Percentiles rank a stretch among this genome's conserved stretches.
These are phyloP conservation scores for Heliconius eleuchia DNA, from an alignment of 1,140 invertebrate species.

Conservation along the genomic window DNA sequence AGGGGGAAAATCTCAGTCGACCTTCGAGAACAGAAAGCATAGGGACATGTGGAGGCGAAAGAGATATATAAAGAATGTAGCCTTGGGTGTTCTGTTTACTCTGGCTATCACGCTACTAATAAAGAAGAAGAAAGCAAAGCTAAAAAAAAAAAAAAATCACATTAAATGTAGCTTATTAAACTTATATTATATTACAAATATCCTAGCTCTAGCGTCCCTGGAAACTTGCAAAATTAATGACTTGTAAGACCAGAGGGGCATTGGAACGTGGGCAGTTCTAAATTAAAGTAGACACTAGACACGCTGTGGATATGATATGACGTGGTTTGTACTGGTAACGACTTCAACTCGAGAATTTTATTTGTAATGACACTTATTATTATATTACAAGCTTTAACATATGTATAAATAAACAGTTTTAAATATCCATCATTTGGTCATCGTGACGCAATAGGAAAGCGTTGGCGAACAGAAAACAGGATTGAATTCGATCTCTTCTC, in stretches of 20 bases:
- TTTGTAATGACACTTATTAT: neutral
- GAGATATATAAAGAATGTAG: too few relatives aligned
- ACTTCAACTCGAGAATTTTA: neutral
- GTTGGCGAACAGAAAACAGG: too few relatives aligned
- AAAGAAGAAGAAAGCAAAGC: too few relatives aligned
- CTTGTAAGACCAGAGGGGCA: neutral
- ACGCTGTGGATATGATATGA: neutral
- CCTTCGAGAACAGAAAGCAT: too few relatives aligned
- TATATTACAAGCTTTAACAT: neutral
- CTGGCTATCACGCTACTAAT: too few relatives aligned
- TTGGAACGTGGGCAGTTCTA: neutral
- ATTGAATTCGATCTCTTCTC: too few relatives aligned
- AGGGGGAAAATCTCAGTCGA: too few relatives aligned
- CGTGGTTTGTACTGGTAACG: neutral
- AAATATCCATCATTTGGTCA: too few relatives aligned
- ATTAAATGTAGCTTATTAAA: neutral
- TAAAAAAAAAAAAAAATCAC: neutral
- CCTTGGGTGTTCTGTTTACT: too few relatives aligned
- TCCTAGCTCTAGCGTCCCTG: neutral
- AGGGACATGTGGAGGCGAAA: too few relatives aligned
- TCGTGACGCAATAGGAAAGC: too few relatives aligned
- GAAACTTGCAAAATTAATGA: conserved; percentile 3
- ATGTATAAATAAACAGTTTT: too few relatives aligned
- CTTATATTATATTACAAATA: neutral
- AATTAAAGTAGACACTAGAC: neutral